Conservation (phyloP, 2,888 invertebrate species). For the Patella depressa region DNA sequence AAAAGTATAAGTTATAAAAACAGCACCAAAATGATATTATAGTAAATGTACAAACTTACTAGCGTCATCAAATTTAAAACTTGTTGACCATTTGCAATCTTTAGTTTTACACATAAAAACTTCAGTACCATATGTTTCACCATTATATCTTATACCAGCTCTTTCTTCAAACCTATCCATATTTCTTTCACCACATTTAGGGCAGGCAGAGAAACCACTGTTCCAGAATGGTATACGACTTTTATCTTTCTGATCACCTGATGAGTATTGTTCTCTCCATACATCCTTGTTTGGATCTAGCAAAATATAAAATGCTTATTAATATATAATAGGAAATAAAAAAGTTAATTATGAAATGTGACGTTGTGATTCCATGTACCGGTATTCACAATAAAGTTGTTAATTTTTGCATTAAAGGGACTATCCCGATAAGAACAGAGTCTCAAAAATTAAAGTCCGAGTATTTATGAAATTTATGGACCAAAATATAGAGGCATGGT, state of each 20-base stretch:
- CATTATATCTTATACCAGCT: constrained; percentile 39
- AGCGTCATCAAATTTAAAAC: constrained; percentile 41
- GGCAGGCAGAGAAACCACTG: constrained; percentile 39
- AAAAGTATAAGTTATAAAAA: no score
- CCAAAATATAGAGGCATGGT: no score
- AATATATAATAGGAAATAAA: no score
- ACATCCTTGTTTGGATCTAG: constrained; percentile 40
- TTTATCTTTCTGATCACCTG: constrained; percentile 36
- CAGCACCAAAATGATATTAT: no score
- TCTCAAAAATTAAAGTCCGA: no score
- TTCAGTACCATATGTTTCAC: constrained; percentile 41
- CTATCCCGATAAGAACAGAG: no score
- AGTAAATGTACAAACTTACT: constrained; percentile 28
- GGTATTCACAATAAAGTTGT: no score
- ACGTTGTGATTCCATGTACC: no score
- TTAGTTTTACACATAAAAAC: constrained; percentile 40
- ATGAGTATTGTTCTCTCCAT: constrained; percentile 34
- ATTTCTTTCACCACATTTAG: constrained; percentile 38
- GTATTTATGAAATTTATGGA: no score
- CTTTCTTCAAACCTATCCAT: constrained; percentile 39
- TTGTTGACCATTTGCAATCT: constrained; percentile 39
- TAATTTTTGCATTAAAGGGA: no score
- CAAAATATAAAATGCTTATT: neutral
- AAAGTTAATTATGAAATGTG: no score
- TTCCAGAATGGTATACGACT: constrained; percentile 43